A percentile compares a stretch with the other conserved stretches of the same genome.
These are phyloP conservation scores for Oxyura jamaicensis DNA, from an alignment of 2,113 vertebrate genomes.

Conservation along the genomic window DNA sequence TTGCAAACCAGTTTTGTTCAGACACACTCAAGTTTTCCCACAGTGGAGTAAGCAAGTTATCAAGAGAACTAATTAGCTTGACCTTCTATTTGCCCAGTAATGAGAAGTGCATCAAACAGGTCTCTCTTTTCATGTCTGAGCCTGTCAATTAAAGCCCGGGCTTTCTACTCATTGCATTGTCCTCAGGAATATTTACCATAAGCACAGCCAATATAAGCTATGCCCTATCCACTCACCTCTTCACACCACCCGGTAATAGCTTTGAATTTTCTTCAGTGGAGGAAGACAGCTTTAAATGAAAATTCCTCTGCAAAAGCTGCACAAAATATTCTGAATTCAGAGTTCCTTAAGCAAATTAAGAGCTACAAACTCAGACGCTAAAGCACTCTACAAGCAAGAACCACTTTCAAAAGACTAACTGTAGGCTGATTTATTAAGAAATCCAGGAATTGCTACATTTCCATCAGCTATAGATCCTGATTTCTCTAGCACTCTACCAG, in stretches of 20 bases:
- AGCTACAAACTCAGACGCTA: neutral
- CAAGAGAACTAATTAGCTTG: slow-evolving; percentile 63
- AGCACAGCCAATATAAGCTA: neutral
- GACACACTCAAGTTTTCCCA: slow-evolving; percentile 26
- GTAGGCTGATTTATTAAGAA: neutral
- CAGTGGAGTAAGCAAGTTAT: slow-evolving; percentile 28
- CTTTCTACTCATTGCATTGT: neutral
- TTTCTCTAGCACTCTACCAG: neutral
- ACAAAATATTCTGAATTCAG: neutral
- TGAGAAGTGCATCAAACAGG: slow-evolving; percentile 20
- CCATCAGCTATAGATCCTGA: neutral
- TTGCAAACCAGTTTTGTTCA: slow-evolving; percentile 41
- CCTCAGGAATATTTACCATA: slow-evolving; percentile 11
- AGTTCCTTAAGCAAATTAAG: neutral
- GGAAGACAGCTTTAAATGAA: neutral
- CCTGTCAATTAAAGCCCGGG: slow-evolving; percentile 39
- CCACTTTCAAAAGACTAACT: neutral
- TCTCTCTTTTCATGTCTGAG: slow-evolving; percentile 10
- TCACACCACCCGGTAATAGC: neutral
- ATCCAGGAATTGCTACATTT: neutral
- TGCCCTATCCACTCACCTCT: slow-evolving; percentile 17
- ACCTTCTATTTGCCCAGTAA: slow-evolving; percentile 41
- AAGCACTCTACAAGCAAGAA: neutral
- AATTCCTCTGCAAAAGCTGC: neutral
- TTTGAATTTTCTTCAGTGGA: slow-evolving; percentile 26